phyloP scores from a whole-genome alignment of 2,888 invertebrate species.

The Mayetiola destructor region DNA sequence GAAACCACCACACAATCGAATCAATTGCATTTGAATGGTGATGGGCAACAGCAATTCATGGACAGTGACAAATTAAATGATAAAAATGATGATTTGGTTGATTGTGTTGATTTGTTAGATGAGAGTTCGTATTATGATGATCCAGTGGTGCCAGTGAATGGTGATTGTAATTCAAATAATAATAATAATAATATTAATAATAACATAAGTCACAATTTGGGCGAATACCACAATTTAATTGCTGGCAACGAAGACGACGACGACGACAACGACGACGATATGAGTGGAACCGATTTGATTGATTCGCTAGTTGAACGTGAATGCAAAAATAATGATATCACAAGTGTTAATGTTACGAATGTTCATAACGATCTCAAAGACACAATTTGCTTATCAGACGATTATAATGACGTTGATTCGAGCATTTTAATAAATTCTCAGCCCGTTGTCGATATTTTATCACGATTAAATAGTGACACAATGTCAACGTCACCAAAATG shows the following conservation, averaged over 20 bases:
- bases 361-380: constrained; percentile 13
- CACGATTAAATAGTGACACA: constrained; percentile 43
- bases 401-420: constrained; percentile 39
- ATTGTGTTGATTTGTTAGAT: constrained; percentile 13
- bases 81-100: background rate
- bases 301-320: constrained; percentile 47
- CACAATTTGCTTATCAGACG: constrained; percentile 24
- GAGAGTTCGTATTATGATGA: constrained; percentile 2
- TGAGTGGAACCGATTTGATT: constrained; percentile 37
- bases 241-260: constrained; percentile 16
- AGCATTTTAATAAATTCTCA: constrained; percentile 37
- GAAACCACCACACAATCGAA: background rate
- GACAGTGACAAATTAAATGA: background rate
- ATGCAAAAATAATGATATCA: constrained; percentile 44
- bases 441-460: constrained; percentile 46
- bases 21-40: no score
- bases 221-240: constrained; percentile 16
- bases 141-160: background rate
- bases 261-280: constrained; percentile 31
- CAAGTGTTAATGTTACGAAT: constrained; percentile 21
- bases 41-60: no score
- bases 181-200: background rate
- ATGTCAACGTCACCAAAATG: constrained; percentile 36
- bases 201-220: constrained; percentile 10
- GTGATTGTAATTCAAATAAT: constrained; percentile 15